Evolutionary conservation across 2,797 vertebrate species (phyloP), one percentile per base, ranked within the genome.

Genomic region (Rhincodon typus): DNA sequence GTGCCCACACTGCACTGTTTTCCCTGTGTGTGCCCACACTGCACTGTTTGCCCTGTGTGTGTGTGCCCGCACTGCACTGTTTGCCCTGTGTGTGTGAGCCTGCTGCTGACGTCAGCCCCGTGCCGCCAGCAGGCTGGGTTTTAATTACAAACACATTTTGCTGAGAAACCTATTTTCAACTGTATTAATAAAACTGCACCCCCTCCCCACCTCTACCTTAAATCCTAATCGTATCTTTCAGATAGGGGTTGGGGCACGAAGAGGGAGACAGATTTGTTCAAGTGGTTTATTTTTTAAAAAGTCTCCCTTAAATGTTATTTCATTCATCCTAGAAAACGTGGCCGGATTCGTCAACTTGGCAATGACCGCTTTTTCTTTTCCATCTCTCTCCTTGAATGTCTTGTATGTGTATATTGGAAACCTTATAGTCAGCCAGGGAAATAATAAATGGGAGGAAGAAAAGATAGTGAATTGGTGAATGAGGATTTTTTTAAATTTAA

Each of bases 111-210:
- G 94, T 94, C 94, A 94, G 94, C 42, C 27, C 38, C 69, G 69
- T 70, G 94, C 94, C 42, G 94, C 42, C 69, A 72, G 27, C 42
- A 74, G 94, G 69, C 94, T 74, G 13, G 94, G 7, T 1, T 30
- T 74, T 94, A 74, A 94, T 94, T 94, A 6, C 94, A 74, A 94
- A 94, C 94, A 94, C 94, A 94, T 94, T 94, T 67, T 19, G 34
- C n/a, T n/a, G n/a, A n/a, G n/a, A n/a, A n/a, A n/a, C n/a, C n/a
- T n/a, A n/a, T n/a, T n/a, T n/a, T n/a, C n/a, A n/a, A n/a, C n/a
- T n/a, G n/a, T n/a, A n/a, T n/a, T n/a, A n/a, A n/a, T n/a, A n/a
- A n/a, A n/a, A 34, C 88, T 91, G 21, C 23, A 2, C 6, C 57
- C 88, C 3, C 50, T 53, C 23, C 25, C 23, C 53, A 50, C 30